Conservation (phyloP, 2,888 invertebrate genomes). For the Drosophila histrio region DNA sequence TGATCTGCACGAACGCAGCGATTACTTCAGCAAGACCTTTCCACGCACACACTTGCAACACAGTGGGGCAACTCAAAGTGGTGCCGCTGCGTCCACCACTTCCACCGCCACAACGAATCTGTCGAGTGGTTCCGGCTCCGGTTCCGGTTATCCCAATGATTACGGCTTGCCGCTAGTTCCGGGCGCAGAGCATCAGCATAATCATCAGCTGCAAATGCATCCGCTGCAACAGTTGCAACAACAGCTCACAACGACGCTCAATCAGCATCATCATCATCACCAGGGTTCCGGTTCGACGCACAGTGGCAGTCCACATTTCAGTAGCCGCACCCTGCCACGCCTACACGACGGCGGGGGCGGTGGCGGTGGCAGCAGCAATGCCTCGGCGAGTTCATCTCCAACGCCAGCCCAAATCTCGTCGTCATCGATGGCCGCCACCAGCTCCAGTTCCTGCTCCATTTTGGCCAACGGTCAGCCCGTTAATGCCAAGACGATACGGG, state of each 20-base stretch:
- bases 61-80: constrained; percentile 31
- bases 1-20: constrained; percentile 84
- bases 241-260: constrained; percentile 66
- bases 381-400: constrained; percentile 61
- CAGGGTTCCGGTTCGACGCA: constrained; percentile 54
- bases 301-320: constrained; percentile 74
- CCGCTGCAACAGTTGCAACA: constrained; percentile 85
- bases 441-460: constrained; percentile 78
- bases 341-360: constrained; percentile 66
- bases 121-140: constrained; percentile 59
- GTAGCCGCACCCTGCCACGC: constrained; percentile 72
- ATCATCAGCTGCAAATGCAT: constrained; percentile 82
- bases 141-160: constrained; percentile 88
- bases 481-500: constrained; percentile 91
- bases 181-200: constrained; percentile 83
- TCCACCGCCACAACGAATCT: constrained; percentile 83
- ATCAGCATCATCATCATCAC: constrained; percentile 32
- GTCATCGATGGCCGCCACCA: constrained; percentile 19
- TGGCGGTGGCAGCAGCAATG: constrained; percentile 33
- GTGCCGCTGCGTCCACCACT: constrained; percentile 67
- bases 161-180: constrained; percentile 90
- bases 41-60: constrained; percentile 84
- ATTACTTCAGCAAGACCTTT: constrained; percentile 87
- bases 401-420: constrained; percentile 40
- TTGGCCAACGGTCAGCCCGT: constrained; percentile 85